Evolutionary conservation across 1,140 invertebrate species (phyloP).

Genomic region (Euwallacea fornicatus): DNA sequence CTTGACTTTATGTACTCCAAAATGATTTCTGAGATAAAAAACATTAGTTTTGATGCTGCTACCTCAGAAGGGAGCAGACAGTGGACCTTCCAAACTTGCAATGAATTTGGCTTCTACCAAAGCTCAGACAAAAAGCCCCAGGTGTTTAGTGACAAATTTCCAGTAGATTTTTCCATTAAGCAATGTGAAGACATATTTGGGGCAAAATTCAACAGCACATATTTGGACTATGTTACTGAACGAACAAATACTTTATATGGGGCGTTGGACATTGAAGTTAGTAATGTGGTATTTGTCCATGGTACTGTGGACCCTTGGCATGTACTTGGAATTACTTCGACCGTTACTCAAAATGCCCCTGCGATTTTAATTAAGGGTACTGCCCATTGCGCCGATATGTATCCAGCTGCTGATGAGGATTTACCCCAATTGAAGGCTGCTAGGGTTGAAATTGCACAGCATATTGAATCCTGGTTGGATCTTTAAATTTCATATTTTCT

Average conservation of each 20-base stretch:
- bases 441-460: conserved; percentile 61
- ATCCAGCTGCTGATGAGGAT: conserved; percentile 66
- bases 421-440: conserved; percentile 64
- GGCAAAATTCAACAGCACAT: conserved; percentile 58
- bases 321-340: conserved; percentile 71
- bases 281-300: conserved; percentile 83
- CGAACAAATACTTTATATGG: conserved; percentile 83
- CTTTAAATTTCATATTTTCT: conserved; percentile 9
- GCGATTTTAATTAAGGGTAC: conserved; percentile 77
- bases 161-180: conserved; percentile 76
- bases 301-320: conserved; percentile 95
- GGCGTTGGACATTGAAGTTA: conserved; percentile 68
- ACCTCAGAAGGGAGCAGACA: conserved; percentile 72
- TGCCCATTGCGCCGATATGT: conserved; percentile 82
- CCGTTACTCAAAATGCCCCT: conserved; percentile 60
- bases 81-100: conserved; percentile 95
- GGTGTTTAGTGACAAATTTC: conserved; percentile 78
- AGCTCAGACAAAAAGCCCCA: conserved; percentile 73
- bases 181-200: conserved; percentile 86
- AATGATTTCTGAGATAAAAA: conserved; percentile 72
- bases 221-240: conserved; percentile 64
- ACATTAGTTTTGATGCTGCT: conserved; percentile 69
- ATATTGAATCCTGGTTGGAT: conserved; percentile 55
- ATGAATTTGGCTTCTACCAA: conserved; percentile 94
- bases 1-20: conserved; percentile 81